Percentiles rank a stretch among this genome's conserved stretches.
Evolutionary conservation across 2,113 vertebrate species (phyloP).

Genomic region (Gambusia holbrooki): DNA sequence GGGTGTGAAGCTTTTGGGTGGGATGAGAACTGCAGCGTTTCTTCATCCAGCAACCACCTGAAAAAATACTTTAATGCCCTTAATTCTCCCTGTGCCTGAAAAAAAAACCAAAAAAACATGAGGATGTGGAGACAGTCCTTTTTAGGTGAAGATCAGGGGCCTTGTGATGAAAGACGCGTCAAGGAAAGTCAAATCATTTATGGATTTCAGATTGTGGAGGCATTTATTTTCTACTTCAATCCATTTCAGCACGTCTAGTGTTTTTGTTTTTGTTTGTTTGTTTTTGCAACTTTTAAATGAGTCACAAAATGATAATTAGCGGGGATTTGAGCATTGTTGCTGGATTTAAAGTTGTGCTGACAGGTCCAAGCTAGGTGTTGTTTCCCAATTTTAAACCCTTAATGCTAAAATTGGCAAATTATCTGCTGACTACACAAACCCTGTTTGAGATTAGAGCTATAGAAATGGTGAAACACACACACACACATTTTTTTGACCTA

Average conservation of each 20-base stretch:
- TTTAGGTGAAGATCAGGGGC: conserved; percentile 2
- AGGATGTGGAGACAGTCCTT: conserved; percentile 4
- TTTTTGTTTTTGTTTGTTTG: background rate
- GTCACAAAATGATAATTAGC: background rate
- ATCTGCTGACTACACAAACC: no score
- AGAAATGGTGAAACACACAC: no score
- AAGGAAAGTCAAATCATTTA: background rate
- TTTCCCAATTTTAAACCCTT: no score
- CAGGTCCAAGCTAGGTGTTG: no score
- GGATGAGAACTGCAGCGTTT: conserved; percentile 42
- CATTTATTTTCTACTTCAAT: background rate
- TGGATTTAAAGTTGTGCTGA: background rate
- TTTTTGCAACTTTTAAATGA: background rate
- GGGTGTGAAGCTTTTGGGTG: conserved; percentile 14
- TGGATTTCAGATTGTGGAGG: background rate
- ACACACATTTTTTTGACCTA: no score
- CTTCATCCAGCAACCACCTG: conserved; percentile 18
- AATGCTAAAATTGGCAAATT: no score
- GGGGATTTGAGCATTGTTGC: background rate
- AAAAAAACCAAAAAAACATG: background rate
- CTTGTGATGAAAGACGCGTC: no score
- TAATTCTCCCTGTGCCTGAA: conserved; percentile 1
- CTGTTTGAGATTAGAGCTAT: no score
- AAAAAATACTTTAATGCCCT: conserved; percentile 20
- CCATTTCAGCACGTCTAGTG: background rate